These are phyloP conservation scores for Cricetomys ansorgei DNA, from an alignment of 2,113 vertebrate species.

Conservation along the genomic window DNA sequence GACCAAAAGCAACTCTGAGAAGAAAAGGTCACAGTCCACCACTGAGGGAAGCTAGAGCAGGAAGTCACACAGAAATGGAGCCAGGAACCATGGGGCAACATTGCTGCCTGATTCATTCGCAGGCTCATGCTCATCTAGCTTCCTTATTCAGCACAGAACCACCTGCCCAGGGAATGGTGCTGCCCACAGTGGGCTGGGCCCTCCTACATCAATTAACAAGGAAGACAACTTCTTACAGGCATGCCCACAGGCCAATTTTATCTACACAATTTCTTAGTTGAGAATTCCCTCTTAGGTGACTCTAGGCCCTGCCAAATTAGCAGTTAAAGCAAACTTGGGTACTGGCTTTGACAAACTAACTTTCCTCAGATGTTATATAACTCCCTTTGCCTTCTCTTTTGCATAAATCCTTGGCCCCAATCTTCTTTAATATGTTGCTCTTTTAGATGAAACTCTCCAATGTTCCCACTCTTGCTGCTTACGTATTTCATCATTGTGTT, in stretches of 20 bases:
- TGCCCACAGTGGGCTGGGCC: neutral
- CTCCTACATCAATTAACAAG: too few relatives aligned
- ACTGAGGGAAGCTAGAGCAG: neutral
- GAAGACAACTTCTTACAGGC: too few relatives aligned
- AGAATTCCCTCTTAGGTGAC: neutral
- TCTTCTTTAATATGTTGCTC: too few relatives aligned
- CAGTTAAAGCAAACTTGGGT: neutral
- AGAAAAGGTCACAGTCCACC: neutral
- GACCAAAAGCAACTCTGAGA: neutral
- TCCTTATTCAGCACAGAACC: neutral
- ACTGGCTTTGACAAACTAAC: neutral
- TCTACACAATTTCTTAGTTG: too few relatives aligned
- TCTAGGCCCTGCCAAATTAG: neutral
- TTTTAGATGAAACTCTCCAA: too few relatives aligned
- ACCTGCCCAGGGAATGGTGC: neutral
- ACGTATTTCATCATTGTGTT: neutral
- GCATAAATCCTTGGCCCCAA: neutral
- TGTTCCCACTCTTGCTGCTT: neutral
- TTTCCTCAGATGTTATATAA: neutral
- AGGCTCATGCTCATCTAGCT: neutral
- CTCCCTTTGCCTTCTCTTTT: neutral
- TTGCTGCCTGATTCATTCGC: neutral
- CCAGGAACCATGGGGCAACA: neutral
- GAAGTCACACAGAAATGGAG: neutral
- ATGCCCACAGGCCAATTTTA: neutral